Base-by-base conservation (phyloP, 1,140 invertebrate species). In the Stenopsyche tienmushanensis region DNA sequence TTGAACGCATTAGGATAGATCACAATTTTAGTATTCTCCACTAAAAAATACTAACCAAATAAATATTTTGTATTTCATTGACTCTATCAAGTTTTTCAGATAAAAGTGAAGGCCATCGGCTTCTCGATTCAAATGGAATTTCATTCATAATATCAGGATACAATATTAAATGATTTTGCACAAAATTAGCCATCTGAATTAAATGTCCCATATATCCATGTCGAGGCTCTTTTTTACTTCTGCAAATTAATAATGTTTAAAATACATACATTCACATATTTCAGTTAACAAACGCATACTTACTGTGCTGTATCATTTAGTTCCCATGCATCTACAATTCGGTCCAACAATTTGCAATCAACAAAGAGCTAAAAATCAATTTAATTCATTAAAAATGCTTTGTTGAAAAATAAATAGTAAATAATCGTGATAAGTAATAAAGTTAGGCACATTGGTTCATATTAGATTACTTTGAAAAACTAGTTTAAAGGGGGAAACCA, bases 201-300 rank as follows among this genome's bases (percentile, higher is more conserved):
- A 80, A 75, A 74, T 83, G 82, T 2, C 83, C 83, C 82, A 83
- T 83, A 72, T 82, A 79, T 41, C 80, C 81, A 44, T 74, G 74
- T 64, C 81, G 72, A 10, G 73, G 53, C 69, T 65, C 5, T 8
- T 24, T 29, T 74, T 76, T 44, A 65, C 55, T 67, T 73, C 58
- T 55, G 66, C 17, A 53, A 57, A 18, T n/a, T 34, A 34, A 34
- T 34, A 34, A 34, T 3, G 34, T 23, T 9, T 25, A 29, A 21
- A 44, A 60, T 58, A 45, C 18, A 47, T 47, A 66, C 24, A 62
- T 29, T 26, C 15, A 64, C 45, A 64, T 7, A 55, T 55, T 42
- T 26, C 44, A 41, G 62, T 24, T 52, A 42, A 60, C 39, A 20
- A 65, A n/a, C n/a, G n/a, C n/a, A 54, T 15, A 77, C 80, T 79